Percentiles rank a stretch among this genome's conserved stretches.
Conservation (phyloP, 2,797 vertebrate species). For the Caiman crocodilus region DNA sequence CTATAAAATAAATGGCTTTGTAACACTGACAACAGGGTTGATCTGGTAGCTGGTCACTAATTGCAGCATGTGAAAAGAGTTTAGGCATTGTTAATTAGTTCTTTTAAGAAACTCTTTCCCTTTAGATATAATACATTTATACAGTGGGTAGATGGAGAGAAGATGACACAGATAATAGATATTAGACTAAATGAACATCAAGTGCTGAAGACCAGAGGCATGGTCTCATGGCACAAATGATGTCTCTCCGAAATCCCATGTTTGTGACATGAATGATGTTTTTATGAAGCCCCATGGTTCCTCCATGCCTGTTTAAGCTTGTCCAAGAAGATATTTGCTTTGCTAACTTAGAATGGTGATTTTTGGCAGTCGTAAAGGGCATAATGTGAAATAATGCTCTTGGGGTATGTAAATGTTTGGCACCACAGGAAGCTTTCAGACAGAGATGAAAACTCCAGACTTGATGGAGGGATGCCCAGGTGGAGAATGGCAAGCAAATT, state of each 20-base stretch:
- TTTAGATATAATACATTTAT: not conserved
- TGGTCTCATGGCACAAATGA: not conserved
- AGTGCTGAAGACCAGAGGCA: slow-evolving; percentile 14
- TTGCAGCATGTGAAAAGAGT: slow-evolving; percentile 35
- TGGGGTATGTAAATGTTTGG: slow-evolving; percentile 26
- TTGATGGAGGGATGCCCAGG: not conserved
- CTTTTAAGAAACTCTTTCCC: not conserved
- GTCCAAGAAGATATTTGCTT: slow-evolving; percentile 36
- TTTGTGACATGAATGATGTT: not conserved
- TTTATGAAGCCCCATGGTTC: not conserved
- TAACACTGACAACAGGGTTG: slow-evolving; percentile 39
- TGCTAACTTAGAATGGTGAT: slow-evolving; percentile 5
- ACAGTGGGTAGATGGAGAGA: not conserved
- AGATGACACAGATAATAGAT: not conserved
- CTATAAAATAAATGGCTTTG: not conserved
- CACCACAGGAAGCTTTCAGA: slow-evolving; percentile 8
- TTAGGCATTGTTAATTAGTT: not conserved
- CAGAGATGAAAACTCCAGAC: not conserved
- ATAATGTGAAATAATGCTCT: slow-evolving; percentile 32
- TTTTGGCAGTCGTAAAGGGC: slow-evolving; percentile 40
- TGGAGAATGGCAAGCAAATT: not conserved
- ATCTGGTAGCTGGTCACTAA: slow-evolving; percentile 8
- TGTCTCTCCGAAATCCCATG: not conserved
- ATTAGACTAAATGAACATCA: slow-evolving; percentile 25
- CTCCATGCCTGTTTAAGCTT: slow-evolving; percentile 39